These are phyloP conservation scores for Panonychus citri DNA, from an alignment of 1,140 invertebrate genomes.

Conservation along the genomic window DNA sequence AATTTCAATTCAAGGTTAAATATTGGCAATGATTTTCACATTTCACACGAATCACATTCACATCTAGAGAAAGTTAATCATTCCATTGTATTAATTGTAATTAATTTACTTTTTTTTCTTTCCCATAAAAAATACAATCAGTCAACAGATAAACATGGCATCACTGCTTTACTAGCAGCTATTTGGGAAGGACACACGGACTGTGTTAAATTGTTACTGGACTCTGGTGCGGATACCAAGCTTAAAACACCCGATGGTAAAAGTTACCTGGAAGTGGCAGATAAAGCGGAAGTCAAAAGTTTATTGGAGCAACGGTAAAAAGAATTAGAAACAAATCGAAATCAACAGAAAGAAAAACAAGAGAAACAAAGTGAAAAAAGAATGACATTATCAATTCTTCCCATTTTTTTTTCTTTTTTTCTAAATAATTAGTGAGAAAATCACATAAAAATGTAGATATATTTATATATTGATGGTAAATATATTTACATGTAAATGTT, in stretches of 20 bases:
- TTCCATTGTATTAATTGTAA: not conserved
- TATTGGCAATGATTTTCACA: not conserved
- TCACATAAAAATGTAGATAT: no score
- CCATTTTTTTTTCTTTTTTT: no score
- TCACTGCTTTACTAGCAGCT: conserved; percentile 66
- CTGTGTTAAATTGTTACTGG: conserved; percentile 61
- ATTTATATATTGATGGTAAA: no score
- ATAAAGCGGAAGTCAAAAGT: conserved; percentile 71
- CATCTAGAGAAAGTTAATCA: no score
- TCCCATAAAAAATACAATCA: conserved; percentile 21
- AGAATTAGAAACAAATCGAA: no score
- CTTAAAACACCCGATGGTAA: conserved; percentile 63
- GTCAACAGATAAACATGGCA: conserved; percentile 77
- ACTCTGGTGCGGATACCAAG: conserved; percentile 60
- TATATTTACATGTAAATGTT: no score
- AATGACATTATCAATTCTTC: no score
- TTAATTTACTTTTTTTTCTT: conserved; percentile 18
- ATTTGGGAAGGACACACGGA: conserved; percentile 86
- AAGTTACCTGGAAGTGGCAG: conserved; percentile 61
- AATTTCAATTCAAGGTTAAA: no score
- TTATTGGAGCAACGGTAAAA: conserved; percentile 19
- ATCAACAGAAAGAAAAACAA: no score
- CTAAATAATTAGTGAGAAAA: no score
- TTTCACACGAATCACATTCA: not conserved
- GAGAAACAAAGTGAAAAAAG: no score